These are phyloP conservation scores for Heterotilapia buettikoferi DNA, from an alignment of 2,113 vertebrate genomes.

Conservation along the genomic window DNA sequence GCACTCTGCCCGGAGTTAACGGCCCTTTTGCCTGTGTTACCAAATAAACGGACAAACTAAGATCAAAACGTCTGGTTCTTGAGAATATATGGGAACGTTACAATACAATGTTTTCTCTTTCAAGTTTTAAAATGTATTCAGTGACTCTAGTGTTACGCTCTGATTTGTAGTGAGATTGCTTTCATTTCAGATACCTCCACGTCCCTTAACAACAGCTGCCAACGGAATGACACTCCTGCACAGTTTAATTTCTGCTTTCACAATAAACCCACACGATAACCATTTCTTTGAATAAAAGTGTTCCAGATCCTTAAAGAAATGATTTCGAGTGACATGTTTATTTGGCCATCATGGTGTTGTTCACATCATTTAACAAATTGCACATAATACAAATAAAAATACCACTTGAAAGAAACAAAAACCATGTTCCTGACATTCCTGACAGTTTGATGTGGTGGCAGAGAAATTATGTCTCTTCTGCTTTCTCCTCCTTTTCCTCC, in stretches of 20 bases:
- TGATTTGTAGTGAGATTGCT: background rate
- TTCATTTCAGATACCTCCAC: background rate
- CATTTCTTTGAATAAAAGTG: background rate
- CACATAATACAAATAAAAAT: background rate
- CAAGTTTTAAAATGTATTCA: background rate
- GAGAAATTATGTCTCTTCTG: background rate
- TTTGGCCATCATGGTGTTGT: background rate
- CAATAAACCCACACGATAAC: background rate
- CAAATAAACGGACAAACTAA: background rate
- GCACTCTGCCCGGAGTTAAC: background rate
- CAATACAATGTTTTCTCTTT: background rate
- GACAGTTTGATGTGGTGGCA: background rate
- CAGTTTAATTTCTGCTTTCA: background rate
- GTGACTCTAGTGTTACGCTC: fast-evolving
- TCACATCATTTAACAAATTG: background rate
- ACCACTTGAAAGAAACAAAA: background rate
- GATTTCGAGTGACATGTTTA: background rate
- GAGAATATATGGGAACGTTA: background rate
- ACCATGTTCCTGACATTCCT: background rate
- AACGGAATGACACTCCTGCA: background rate
- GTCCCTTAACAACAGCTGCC: background rate
- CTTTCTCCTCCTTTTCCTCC: background rate
- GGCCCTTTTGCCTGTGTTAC: background rate
- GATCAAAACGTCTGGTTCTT: background rate
- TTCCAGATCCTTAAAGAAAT: background rate